Percentiles rank a stretch among this genome's conserved stretches.
These are phyloP conservation scores for Clarias macrocephalus DNA, from an alignment of 2,113 vertebrate genomes.

Conservation along the genomic window DNA sequence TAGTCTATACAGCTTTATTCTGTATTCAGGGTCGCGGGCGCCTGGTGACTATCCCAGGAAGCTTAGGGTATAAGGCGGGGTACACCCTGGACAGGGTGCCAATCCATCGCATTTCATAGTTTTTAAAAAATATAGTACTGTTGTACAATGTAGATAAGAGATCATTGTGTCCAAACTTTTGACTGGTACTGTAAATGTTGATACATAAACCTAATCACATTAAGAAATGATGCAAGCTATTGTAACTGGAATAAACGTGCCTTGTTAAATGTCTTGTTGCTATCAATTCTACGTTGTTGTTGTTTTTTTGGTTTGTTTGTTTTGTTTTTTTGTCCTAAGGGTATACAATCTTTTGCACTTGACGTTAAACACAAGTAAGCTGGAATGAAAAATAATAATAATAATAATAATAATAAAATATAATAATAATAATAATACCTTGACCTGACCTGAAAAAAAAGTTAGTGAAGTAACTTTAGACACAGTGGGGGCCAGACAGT, in stretches of 20 bases:
- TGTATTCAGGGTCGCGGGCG: too few species aligned
- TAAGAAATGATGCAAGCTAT: neutral
- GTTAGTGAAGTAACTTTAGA: conserved; percentile 10
- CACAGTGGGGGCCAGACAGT: conserved; percentile 2
- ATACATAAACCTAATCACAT: neutral
- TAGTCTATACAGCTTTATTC: too few species aligned
- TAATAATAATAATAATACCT: neutral
- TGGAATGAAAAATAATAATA: neutral
- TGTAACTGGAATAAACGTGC: neutral
- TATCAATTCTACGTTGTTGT: neutral
- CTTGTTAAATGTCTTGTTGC: neutral
- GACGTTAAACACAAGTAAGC: neutral
- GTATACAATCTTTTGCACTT: neutral
- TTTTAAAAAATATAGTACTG: too few species aligned
- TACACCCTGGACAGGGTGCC: too few species aligned
- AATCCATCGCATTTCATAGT: too few species aligned
- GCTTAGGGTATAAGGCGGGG: too few species aligned
- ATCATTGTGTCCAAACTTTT: too few species aligned
- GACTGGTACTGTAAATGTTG: too few species aligned
- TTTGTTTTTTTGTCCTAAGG: neutral
- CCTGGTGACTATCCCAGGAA: too few species aligned
- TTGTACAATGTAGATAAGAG: too few species aligned
- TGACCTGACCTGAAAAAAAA: conserved; percentile 17
- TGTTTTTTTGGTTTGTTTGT: neutral
- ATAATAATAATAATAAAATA: neutral